These are phyloP conservation scores for Phaethon lepturus DNA, from an alignment of 2,113 vertebrate genomes.

Conservation along the genomic window DNA sequence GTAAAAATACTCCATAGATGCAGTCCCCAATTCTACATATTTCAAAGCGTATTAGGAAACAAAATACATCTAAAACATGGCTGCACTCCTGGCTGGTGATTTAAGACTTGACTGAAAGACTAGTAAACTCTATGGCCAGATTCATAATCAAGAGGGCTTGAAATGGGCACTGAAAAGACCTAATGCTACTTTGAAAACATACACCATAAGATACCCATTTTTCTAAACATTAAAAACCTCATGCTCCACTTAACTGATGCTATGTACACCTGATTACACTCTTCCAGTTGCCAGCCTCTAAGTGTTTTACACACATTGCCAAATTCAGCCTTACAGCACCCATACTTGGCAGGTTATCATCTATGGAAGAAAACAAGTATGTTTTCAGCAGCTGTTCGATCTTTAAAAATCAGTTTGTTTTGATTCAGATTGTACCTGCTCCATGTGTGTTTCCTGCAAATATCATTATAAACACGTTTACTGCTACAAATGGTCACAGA, in stretches of 20 bases:
- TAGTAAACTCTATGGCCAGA: background rate
- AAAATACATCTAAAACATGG: conserved; percentile 52
- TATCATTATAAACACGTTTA: background rate
- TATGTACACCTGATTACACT: background rate
- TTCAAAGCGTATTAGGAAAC: conserved; percentile 51
- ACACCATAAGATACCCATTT: background rate
- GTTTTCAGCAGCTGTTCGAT: background rate
- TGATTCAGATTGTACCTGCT: background rate
- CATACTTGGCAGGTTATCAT: background rate
- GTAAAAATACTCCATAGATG: background rate
- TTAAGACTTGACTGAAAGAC: background rate
- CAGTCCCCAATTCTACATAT: background rate
- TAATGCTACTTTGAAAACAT: background rate
- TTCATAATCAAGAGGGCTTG: background rate
- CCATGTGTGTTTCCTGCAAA: background rate
- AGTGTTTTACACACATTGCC: background rate
- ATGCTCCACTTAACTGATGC: background rate
- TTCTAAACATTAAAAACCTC: background rate
- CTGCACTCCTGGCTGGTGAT: conserved; percentile 24
- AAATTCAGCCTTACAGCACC: background rate
- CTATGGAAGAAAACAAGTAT: background rate
- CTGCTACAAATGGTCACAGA: background rate
- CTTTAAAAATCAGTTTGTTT: background rate
- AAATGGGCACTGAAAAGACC: background rate
- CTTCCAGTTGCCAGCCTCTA: background rate